A percentile compares a stretch with the other conserved stretches of the same genome.
Conservation (phyloP, 2,113 vertebrate species). For the Dunckerocampus dactyliophorus region DNA sequence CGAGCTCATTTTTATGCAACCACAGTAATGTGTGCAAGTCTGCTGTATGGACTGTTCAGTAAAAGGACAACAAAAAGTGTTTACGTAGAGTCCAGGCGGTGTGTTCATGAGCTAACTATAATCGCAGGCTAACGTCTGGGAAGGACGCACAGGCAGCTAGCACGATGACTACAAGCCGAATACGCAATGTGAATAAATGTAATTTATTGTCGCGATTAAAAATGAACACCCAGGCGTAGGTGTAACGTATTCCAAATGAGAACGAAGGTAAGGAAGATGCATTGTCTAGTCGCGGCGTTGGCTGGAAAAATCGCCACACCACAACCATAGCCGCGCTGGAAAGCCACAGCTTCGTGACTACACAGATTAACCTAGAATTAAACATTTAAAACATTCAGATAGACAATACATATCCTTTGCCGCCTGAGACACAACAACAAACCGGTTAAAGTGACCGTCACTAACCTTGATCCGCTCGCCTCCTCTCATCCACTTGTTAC, state of each 20-base stretch:
- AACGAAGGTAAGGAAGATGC: neutral
- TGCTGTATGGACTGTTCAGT: neutral
- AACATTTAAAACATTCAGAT: no score
- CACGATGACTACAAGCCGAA: slow-evolving; percentile 19
- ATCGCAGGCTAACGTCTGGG: neutral
- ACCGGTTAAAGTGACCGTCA: slow-evolving; percentile 14
- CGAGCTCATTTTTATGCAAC: neutral
- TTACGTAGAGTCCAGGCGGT: neutral
- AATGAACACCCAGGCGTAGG: neutral
- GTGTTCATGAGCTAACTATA: slow-evolving; percentile 1
- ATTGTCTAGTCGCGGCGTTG: neutral
- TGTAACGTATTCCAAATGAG: neutral
- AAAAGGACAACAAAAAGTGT: neutral
- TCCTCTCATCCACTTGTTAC: slow-evolving; percentile 72
- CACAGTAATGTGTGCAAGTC: slow-evolving; percentile 5
- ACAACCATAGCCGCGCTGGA: neutral
- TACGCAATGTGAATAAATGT: no score
- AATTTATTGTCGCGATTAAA: neutral
- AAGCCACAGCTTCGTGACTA: neutral
- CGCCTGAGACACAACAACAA: neutral
- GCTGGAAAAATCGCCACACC: neutral
- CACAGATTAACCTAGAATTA: neutral
- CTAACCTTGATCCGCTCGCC: slow-evolving; percentile 69
- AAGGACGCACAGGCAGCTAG: neutral
- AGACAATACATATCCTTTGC: neutral